Conservation (phyloP, 1,140 invertebrate species). For the Atta texana region DNA sequence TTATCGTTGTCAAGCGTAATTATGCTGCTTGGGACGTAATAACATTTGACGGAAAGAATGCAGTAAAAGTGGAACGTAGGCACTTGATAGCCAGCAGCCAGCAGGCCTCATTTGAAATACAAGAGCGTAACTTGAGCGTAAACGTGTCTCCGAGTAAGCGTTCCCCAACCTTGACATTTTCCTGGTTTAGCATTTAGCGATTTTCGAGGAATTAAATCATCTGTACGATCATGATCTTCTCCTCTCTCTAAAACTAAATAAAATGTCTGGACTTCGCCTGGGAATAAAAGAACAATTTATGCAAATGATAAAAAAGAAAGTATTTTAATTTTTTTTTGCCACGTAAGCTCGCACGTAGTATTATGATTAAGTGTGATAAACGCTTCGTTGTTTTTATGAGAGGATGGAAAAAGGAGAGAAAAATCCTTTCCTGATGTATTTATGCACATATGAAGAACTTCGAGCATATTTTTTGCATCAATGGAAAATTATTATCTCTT, state of each 20-base stretch:
- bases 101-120: slow-evolving; percentile 4
- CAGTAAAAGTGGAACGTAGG: slow-evolving; percentile 65
- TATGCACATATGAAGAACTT: background rate
- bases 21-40: background rate
- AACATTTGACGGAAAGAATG: slow-evolving; percentile 40
- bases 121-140: slow-evolving; percentile 30
- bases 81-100: slow-evolving; percentile 34
- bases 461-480: background rate
- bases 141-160: slow-evolving; percentile 17
- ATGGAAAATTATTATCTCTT: slow-evolving; percentile 7
- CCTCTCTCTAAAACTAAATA: background rate
- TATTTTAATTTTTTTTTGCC: background rate
- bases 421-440: background rate
- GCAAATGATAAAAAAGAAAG: background rate
- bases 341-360: background rate
- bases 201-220: slow-evolving; percentile 36
- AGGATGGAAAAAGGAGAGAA: background rate
- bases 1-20: slow-evolving; percentile 15
- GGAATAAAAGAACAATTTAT: background rate
- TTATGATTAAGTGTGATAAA: slow-evolving; percentile 17
- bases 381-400: slow-evolving; percentile 15
- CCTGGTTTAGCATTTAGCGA: background rate
- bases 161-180: slow-evolving; percentile 71
- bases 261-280: background rate
- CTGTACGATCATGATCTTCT: background rate